Conservation (phyloP, 2,113 vertebrate species). For the Acanthisitta chloris region DNA sequence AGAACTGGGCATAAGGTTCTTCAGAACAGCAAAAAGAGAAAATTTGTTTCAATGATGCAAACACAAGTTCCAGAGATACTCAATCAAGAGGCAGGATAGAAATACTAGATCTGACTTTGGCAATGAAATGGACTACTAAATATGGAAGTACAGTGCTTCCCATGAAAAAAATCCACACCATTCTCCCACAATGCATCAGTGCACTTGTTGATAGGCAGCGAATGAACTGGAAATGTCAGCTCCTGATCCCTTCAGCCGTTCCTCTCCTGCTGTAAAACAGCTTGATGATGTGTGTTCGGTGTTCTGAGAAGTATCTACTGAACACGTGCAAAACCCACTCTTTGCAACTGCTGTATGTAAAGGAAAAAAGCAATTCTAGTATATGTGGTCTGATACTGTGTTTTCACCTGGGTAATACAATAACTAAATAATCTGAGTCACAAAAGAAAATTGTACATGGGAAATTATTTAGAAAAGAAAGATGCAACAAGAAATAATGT, state of each 20-base stretch:
- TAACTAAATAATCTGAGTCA: background rate
- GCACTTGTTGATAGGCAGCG: background rate
- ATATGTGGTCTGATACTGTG: background rate
- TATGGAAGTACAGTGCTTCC: background rate
- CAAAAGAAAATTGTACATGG: background rate
- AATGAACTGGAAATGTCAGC: background rate
- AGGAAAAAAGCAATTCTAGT: background rate
- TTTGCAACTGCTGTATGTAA: background rate
- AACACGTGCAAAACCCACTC: background rate
- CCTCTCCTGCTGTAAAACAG: background rate
- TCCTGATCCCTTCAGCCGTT: background rate
- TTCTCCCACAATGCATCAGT: background rate
- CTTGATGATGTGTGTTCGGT: background rate
- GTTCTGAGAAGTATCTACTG: background rate
- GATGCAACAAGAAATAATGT: background rate
- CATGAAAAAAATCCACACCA: background rate
- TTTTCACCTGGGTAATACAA: background rate
- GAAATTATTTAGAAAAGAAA: background rate
- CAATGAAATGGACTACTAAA: background rate
- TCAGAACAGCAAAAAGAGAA: background rate
- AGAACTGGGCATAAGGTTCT: background rate
- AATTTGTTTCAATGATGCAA: background rate
- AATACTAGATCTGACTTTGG: background rate
- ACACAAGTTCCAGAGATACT: background rate
- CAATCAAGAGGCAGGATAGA: background rate